These are phyloP conservation scores for Psettodes erumei DNA, from an alignment of 2,113 vertebrate genomes.

Conservation along the genomic window DNA sequence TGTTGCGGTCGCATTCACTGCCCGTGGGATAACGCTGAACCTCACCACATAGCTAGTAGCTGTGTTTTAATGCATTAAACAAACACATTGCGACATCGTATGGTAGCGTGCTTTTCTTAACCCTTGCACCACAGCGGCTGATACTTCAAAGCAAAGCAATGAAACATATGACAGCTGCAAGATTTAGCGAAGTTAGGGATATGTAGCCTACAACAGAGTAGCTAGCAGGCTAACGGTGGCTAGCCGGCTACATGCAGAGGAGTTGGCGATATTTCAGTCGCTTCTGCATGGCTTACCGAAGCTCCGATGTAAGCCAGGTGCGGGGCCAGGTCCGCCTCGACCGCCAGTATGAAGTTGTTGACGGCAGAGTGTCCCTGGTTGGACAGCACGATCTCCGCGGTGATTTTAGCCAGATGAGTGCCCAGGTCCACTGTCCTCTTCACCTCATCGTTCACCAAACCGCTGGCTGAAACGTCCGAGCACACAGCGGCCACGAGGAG, in stretches of 20 bases:
- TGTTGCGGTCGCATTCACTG: slow-evolving; percentile 5
- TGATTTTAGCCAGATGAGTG: slow-evolving; percentile 94
- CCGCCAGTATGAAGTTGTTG: slow-evolving; percentile 85
- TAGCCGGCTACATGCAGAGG: neutral
- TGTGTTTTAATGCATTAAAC: slow-evolving; percentile 1
- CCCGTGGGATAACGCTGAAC: neutral
- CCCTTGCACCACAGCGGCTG: fast-evolving
- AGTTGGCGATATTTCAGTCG: neutral
- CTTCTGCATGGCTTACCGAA: slow-evolving; percentile 83
- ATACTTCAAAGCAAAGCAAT: neutral
- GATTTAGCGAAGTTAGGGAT: neutral
- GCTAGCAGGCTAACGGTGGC: slow-evolving; percentile 60
- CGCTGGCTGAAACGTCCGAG: slow-evolving; percentile 66
- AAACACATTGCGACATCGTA: neutral
- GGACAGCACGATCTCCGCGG: slow-evolving; percentile 87
- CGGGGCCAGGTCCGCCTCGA: slow-evolving; percentile 88
- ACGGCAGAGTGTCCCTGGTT: slow-evolving; percentile 83
- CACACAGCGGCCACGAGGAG: slow-evolving; percentile 67
- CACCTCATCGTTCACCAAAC: slow-evolving; percentile 90
- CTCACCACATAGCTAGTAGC: neutral
- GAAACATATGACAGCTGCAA: neutral
- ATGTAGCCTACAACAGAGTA: neutral
- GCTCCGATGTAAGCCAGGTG: slow-evolving; percentile 91
- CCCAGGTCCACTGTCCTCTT: slow-evolving; percentile 92
- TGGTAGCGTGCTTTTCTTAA: neutral